Evolutionary conservation across 2,888 invertebrate genomes (phyloP).

Genomic region (Drosophila multiciliata): DNA sequence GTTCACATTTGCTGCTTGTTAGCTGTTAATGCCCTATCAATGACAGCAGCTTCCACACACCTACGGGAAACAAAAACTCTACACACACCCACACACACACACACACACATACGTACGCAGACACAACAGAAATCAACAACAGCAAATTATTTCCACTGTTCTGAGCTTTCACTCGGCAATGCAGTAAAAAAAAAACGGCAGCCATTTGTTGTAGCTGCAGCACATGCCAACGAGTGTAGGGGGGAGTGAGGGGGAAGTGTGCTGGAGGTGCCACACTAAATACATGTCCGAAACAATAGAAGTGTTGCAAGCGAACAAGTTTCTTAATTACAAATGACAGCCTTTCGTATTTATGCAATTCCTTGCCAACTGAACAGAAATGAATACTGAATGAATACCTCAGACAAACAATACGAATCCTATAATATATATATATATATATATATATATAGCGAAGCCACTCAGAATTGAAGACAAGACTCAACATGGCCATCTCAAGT

Average conservation of each 20-base stretch:
- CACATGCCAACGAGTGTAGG: conserved; percentile 19
- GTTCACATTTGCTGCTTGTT: conserved; percentile 52
- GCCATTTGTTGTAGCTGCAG: conserved; percentile 34
- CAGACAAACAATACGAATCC: conserved; percentile 2
- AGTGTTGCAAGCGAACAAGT: conserved; percentile 39
- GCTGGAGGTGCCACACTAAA: conserved; percentile 5
- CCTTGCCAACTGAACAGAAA: background rate
- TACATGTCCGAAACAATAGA: conserved; percentile 39
- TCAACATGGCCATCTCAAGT: background rate
- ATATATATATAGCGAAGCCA: background rate
- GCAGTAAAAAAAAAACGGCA: conserved; percentile 12
- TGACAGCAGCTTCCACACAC: conserved; percentile 45
- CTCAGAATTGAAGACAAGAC: background rate
- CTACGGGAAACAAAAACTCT: background rate
- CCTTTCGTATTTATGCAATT: conserved; percentile 34
- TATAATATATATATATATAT: background rate
- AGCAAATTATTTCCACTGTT: conserved; percentile 58
- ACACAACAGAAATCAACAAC: conserved; percentile 36
- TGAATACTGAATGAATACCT: background rate
- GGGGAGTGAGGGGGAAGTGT: conserved; percentile 8
- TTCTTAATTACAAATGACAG: conserved; percentile 55
- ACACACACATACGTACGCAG: background rate
- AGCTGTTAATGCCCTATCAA: conserved; percentile 53
- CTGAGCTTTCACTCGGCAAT: conserved; percentile 23
- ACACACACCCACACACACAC: background rate